Percentiles rank a stretch among this genome's conserved stretches.
phyloP scores from a whole-genome alignment of 1,140 invertebrate genomes.

The Scylla paramamosain region DNA sequence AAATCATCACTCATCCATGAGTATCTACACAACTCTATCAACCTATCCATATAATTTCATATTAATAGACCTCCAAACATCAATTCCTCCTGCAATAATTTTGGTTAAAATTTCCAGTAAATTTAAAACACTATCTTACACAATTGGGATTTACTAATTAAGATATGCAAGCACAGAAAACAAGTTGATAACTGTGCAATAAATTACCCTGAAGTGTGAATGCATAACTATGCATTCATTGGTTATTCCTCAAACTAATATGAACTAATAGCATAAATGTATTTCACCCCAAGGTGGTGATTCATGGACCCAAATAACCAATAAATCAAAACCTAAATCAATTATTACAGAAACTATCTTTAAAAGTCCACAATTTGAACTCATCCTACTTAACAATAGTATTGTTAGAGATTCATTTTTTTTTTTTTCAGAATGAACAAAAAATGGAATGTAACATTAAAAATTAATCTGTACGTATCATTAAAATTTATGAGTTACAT shows the following conservation, averaged over 20 bases:
- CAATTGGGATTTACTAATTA: neutral
- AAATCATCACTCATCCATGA: neutral
- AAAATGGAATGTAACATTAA: neutral
- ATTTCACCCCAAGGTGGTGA: neutral
- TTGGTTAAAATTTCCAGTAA: neutral
- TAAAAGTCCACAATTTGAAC: neutral
- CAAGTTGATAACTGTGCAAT: neutral
- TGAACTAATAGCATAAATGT: neutral
- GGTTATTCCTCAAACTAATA: neutral
- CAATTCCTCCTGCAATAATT: neutral
- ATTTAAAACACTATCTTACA: neutral
- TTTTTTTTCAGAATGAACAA: neutral
- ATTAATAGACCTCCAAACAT: too few species aligned
- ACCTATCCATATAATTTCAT: neutral
- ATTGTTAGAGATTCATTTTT: neutral
- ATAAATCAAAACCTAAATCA: neutral
- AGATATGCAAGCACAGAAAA: neutral
- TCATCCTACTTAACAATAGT: neutral
- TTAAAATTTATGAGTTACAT: too few species aligned
- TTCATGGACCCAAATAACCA: conserved; percentile 13
- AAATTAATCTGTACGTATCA: too few species aligned
- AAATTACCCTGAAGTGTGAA: neutral
- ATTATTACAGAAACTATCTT: neutral
- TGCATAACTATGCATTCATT: neutral
- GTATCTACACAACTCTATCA: neutral